These are phyloP conservation scores for Andrena fulva DNA, from an alignment of 2,888 invertebrate genomes.

Conservation along the genomic window DNA sequence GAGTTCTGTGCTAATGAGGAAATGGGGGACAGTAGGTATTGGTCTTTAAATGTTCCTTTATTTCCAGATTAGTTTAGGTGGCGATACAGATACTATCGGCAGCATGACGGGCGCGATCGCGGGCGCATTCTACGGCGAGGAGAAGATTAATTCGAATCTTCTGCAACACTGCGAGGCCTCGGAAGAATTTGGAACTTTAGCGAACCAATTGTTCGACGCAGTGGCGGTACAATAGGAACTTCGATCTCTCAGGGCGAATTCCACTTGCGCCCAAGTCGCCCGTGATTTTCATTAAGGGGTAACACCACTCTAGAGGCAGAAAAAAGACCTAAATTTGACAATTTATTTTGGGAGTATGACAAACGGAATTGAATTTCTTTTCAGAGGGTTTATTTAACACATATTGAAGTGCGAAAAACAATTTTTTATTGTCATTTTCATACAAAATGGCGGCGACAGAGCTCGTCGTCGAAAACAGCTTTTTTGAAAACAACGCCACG, in stretches of 20 bases:
- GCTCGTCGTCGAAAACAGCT: too few species aligned
- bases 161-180: constrained; percentile 88
- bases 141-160: constrained; percentile 85
- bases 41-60: constrained; percentile 22
- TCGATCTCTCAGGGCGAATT: background rate
- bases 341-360: too few species aligned
- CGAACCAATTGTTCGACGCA: constrained; percentile 85
- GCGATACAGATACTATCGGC: constrained; percentile 92
- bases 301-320: too few species aligned
- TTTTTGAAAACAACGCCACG: too few species aligned
- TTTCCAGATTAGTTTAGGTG: constrained; percentile 88
- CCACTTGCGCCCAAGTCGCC: too few species aligned
- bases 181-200: constrained; percentile 86
- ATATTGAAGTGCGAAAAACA: too few species aligned
- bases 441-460: too few species aligned
- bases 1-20: constrained; percentile 46
- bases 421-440: too few species aligned
- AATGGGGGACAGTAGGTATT: background rate
- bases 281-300: too few species aligned
- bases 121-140: constrained; percentile 89
- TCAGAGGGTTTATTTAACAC: too few species aligned
- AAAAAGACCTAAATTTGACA: too few species aligned
- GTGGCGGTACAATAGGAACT: background rate
- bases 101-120: constrained; percentile 90
- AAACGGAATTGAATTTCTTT: too few species aligned